Base-by-base conservation (phyloP, 2,113 vertebrate species). In the Sialia sialis region DNA sequence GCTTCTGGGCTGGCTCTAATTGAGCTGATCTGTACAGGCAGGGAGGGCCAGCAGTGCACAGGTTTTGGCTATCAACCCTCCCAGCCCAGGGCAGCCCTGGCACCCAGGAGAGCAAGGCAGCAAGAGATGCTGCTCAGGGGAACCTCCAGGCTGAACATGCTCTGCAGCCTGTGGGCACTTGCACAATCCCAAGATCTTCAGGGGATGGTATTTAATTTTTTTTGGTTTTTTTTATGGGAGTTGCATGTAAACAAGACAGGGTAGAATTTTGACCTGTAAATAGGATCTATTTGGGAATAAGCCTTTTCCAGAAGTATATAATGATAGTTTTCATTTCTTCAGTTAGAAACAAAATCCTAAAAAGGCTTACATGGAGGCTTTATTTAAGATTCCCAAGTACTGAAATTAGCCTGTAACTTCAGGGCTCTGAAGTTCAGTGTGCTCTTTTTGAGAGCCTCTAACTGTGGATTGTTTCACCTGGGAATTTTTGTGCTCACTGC, bases 251-350 rank as follows among this genome's bases (percentile, higher is more conserved):
- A 91, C 58, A 79, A 44, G 46, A 72, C 59, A 95, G 81, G 82
- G 68, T 77, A 91, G 85, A 91, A 73, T 82, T 91, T 88, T 85
- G 79, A 36, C 85, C 85, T 80, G 67, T 69, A 89, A 93, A 79
- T 85, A 91, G 67, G 84, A 93, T 79, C 87, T 67, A 12, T 80
- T 87, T 93, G 93, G 84, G 83, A 95, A 93, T 90, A 91, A 90
- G 36, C 43, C 70, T 87, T 93, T 93, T 93, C 66, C 75, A 94
- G 78, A 74, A 52, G 60, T 80, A 4, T 84, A 2, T 94, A 95
- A 94, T 95, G 78, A 96, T 80, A 90, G 87, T 72, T 92, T 94
- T 91, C 39, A 64, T 94, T 94, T 90, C 93, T 97, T 91, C 87
- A 90, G 63, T 87, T 93, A 88, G 81, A 94, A 91, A 39, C 43